Base-by-base conservation (phyloP, 2,113 vertebrate genomes). In the Malurus elegans region DNA sequence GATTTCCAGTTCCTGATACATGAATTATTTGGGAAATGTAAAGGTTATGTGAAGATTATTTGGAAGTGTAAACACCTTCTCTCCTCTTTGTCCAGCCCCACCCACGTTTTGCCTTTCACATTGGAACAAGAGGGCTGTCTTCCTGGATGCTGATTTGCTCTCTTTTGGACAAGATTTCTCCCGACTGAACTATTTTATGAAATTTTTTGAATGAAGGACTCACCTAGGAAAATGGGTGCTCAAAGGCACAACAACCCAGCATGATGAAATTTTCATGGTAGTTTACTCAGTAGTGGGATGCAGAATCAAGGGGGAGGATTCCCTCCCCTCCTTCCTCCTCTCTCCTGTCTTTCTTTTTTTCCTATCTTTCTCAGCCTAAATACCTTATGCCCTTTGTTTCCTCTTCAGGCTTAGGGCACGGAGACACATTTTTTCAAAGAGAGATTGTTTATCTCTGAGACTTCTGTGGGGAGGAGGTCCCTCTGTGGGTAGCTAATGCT, bases 261-360 rank as follows among this genome's bases (percentile, higher is more conserved):
- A 11, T 0, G 16, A 32, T 9, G 25, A 32, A 42, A 79, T 38
- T 66, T 45, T 66, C 61, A 31, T 14, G 5, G 44, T 24, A n/a
- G 18, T 32, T 34, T 64, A 48, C 13, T 88, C 50, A 28, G 45
- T 8, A 3, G 36, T n/a, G 20, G 36, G 24, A 88, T 79, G 47
- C 24, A 79, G 53, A 44, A 71, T 62, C 1, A 1, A 19, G 6
- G 15, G 18, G 0, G 2, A 34, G 7, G 8, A 32, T 40, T 47
- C 23, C 38, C 7, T 76, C 32, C 17, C 9, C 18, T 69, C 26
- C 21, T 51, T 69, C 54, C 5, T 86, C 8, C 38, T 38, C 32
- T 45, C 32, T 51, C 25, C 11, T 60, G 23, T 40, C 9, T 67
- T 57, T 28, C 3, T 23, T 18, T 42, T 6, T 3, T 9, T 48